A percentile compares a stretch with the other conserved stretches of the same genome.
Evolutionary conservation across 2,888 invertebrate species (phyloP).

Genomic region (Lamellibrachia satsuma): DNA sequence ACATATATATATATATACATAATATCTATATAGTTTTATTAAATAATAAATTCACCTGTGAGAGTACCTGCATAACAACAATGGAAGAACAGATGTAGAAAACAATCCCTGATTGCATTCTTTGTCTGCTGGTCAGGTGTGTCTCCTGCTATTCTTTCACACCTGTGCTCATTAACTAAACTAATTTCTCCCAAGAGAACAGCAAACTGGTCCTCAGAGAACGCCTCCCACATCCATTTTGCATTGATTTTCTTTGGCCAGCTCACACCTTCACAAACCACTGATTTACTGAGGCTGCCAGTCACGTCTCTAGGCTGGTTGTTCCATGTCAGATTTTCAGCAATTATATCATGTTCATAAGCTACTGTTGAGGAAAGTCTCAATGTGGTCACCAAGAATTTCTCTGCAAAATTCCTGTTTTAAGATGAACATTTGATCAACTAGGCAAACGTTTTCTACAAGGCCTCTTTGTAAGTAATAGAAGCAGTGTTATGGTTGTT

Average conservation of each 20-base stretch:
- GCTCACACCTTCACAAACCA: not conserved
- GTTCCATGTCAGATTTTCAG: not conserved
- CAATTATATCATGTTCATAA: conserved; percentile 1
- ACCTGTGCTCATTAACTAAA: conserved; percentile 11
- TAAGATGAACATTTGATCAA: not conserved
- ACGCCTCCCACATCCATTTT: not conserved
- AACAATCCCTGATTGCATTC: not conserved
- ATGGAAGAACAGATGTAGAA: not conserved
- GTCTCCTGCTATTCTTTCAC: not conserved
- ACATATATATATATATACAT: no score
- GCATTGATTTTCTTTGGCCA: not conserved
- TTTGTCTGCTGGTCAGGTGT: not conserved
- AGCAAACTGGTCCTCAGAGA: not conserved
- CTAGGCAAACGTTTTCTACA: not conserved
- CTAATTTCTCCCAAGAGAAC: not conserved
- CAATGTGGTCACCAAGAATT: not conserved
- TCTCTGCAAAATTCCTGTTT: not conserved
- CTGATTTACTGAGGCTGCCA: not conserved
- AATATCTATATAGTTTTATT: no score
- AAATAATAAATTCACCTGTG: not conserved
- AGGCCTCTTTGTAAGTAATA: not conserved
- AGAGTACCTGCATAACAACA: not conserved
- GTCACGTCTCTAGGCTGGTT: not conserved
- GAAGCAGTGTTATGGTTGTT: no score
- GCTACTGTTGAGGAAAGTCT: not conserved